Evolutionary conservation across 2,797 vertebrate genomes (phyloP), one percentile per base, ranked within the genome.

Genomic region (Cryptoprocta ferox): DNA sequence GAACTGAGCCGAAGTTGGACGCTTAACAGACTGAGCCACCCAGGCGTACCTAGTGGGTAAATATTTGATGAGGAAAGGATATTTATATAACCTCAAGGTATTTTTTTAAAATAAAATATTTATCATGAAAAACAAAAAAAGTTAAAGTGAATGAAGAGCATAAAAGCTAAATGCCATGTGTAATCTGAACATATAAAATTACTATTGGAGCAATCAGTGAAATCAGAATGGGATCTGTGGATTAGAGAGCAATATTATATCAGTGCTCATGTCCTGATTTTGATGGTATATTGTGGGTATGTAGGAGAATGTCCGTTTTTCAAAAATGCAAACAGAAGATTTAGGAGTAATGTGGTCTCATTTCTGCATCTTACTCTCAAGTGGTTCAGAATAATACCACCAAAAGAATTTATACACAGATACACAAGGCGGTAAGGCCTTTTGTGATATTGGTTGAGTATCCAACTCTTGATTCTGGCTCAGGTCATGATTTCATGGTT

Each of bases 331-430:
- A 92, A 92, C 35, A 80, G n/a, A 92, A 89, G 11, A 80, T 39
- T 89, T 79, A 84, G 10, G 19, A 53, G 70, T 84, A 85, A 81
- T 28, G 59, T 63, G 56, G 26, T n/a, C 79, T 68, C 65, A 90
- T 68, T n/a, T 48, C 70, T 92, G 53, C 45, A 92, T 71, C 78
- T 89, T 78, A 83, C 16, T 89, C 11, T 92, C 71, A 87, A 95
- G 61, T 70, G 48, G 75, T 61, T 89, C 42, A 86, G 48, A 91
- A 45, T 71, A 87, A 75, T 35, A 82, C 10, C 14, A 79, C 37
- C 56, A 21, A 87, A 95, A 53, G n/a, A 90, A 70, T 70, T 61
- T 37, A 82, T 9, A 91, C 24, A 95, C 9, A 56, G 21, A 90
- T 14, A 88, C n/a, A 79, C 6, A 84, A 24, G 73, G 35, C 75